phyloP scores from a whole-genome alignment of 2,888 invertebrate species.

The Ypsolopha sequella region DNA sequence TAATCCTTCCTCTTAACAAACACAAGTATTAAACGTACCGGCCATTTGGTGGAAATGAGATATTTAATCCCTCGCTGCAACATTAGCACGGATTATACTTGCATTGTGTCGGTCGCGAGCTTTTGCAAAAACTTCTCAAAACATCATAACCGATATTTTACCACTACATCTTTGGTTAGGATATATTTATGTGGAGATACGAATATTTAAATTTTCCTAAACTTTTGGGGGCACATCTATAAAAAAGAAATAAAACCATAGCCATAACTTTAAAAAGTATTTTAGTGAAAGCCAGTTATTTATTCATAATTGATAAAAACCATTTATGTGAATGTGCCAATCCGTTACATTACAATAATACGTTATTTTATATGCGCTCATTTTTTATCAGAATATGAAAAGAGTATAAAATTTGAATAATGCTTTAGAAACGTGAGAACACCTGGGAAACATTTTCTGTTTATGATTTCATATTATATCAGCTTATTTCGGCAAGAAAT shows the following conservation, averaged over 20 bases:
- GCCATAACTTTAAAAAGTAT: not conserved
- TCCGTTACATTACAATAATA: not conserved
- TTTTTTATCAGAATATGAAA: not conserved
- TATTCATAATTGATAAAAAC: constrained; percentile 1
- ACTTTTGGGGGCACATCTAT: not conserved
- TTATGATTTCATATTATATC: too few relatives aligned
- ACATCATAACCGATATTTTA: not conserved
- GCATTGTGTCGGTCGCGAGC: constrained; percentile 7
- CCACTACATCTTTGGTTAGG: too few relatives aligned
- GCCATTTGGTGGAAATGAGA: constrained; percentile 53
- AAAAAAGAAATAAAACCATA: not conserved
- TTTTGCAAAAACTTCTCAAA: not conserved
- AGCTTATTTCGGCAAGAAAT: too few relatives aligned
- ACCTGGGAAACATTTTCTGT: too few relatives aligned
- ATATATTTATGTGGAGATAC: too few relatives aligned
- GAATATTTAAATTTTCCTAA: not conserved
- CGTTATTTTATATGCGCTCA: not conserved
- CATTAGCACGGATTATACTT: constrained; percentile 51
- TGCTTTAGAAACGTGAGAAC: too few relatives aligned
- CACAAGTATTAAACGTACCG: constrained; percentile 44
- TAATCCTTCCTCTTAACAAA: constrained; percentile 54
- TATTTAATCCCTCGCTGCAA: constrained; percentile 50
- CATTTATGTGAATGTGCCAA: not conserved
- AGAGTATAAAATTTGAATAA: too few relatives aligned
- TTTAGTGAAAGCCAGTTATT: not conserved